Evolutionary conservation across 1,140 invertebrate species (phyloP).

Genomic region (Plectrocnemia conspersa): DNA sequence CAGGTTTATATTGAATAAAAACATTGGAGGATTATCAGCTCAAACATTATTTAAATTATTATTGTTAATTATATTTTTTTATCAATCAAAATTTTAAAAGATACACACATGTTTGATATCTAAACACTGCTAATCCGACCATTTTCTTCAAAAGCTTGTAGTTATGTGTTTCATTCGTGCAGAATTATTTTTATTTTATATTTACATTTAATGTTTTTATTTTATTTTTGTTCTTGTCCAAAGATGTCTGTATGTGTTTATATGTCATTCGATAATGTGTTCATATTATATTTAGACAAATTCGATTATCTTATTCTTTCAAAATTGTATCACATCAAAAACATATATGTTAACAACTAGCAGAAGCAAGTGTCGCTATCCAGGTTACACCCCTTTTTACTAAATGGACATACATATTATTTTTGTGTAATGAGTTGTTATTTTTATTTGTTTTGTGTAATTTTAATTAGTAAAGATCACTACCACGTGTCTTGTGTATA

Average conservation of each 20-base stretch:
- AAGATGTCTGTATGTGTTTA: constrained; percentile 31
- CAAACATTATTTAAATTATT: constrained; percentile 3
- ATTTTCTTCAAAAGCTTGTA: constrained; percentile 34
- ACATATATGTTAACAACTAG: background rate
- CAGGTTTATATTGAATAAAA: constrained; percentile 21
- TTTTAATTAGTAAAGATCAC: constrained; percentile 15
- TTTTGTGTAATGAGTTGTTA: background rate
- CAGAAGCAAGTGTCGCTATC: constrained; percentile 32
- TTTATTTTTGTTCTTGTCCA: constrained; percentile 32
- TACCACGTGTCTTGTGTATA: constrained; percentile 6
- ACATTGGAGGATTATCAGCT: constrained; percentile 23
- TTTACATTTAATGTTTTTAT: background rate
- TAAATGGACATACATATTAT: constrained; percentile 4
- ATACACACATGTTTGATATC: constrained; percentile 4
- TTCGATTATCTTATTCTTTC: background rate
- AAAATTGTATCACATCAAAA: background rate
- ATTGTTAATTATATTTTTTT: background rate
- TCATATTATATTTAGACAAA: constrained; percentile 3
- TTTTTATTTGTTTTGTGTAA: constrained; percentile 11
- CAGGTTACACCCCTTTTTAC: constrained; percentile 30
- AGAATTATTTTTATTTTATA: constrained; percentile 22
- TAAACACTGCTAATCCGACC: constrained; percentile 27
- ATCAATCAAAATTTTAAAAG: constrained; percentile 8
- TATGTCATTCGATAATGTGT: constrained; percentile 14
- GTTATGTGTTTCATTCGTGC: constrained; percentile 35